Base-by-base conservation (phyloP, 2,888 invertebrate genomes). In the Andrena marginata region DNA sequence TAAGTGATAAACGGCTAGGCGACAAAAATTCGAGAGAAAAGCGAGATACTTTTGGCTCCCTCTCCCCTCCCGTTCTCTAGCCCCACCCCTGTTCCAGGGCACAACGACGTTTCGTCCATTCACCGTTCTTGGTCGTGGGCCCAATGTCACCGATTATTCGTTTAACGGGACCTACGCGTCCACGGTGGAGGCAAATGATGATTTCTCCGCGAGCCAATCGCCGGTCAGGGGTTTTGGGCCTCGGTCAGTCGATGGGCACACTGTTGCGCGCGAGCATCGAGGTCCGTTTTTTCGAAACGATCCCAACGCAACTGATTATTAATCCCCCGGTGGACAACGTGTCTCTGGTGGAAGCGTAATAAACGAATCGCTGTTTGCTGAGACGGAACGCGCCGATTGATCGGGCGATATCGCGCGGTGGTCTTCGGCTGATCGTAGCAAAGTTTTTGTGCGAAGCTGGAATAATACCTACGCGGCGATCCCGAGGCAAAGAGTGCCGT, bases 61-160 rank as follows among this genome's bases (percentile, higher is more conserved):
- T 29, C 59, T 31, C 35, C 54, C 23, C 42, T 35, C 29, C 49
- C 70, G 42, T 31, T 42, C 42, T 5, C 42, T 16, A 42, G 6
- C 60, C 63, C 29, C 65, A 35, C 51, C 49, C 68, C 59, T 48
- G 48, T 59, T 20, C 70, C 31, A 26, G 13, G 26, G 48, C 75
- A 70, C 35, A 69, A 60, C 70, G 48, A 67, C 69, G 63, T 62
- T 76, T 70, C 56, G 76, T 63, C 77, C 80, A 68, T 82, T 75
- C 76, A 63, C 77, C 75, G 60, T 65, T 60, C 63, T 49, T 69
- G 64, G 60, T 63, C 35, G 62, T 70, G 69, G 74, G 77, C 78
- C 84, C 80, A 79, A 83, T 89, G 87, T 89, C 84, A 73, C 67
- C 68, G 89, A 85, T 89, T 87, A 83, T 85, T 82, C 85, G 82